A percentile compares a stretch with the other conserved stretches of the same genome.
Evolutionary conservation across 2,113 vertebrate genomes (phyloP).

Genomic region (Bombycilla garrulus): DNA sequence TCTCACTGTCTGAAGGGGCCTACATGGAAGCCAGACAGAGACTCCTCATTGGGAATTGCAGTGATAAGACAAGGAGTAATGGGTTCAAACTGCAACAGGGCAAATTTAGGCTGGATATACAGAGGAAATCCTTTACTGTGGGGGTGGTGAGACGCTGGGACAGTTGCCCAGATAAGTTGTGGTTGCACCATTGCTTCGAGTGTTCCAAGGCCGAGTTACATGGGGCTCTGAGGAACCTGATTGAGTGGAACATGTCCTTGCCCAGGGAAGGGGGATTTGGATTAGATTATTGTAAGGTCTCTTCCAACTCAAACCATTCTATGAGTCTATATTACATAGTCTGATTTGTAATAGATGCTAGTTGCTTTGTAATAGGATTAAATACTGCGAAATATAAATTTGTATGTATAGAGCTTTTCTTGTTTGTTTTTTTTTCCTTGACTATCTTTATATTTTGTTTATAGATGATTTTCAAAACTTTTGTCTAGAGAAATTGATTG

Average conservation of each 20-base stretch:
- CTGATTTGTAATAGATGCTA: neutral
- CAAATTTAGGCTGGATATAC: neutral
- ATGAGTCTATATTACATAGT: accelerated
- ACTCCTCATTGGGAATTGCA: neutral
- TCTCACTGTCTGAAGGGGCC: neutral
- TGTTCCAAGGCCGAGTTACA: neutral
- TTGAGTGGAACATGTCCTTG: accelerated
- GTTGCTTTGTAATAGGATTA: neutral
- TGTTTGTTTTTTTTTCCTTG: neutral
- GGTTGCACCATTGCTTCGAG: neutral
- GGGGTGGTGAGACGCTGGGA: neutral
- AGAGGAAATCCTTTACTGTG: neutral
- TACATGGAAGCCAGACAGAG: too few relatives aligned
- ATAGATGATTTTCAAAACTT: slow-evolving; percentile 13
- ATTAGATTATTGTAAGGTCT: neutral
- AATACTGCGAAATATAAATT: neutral
- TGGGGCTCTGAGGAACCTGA: neutral
- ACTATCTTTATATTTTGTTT: neutral
- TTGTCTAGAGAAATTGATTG: slow-evolving; percentile 35
- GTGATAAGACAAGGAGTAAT: neutral
- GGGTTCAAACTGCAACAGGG: neutral
- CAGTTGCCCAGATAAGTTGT: neutral
- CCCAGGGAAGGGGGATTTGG: neutral
- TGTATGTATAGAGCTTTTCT: neutral
- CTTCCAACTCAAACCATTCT: neutral